A percentile compares a stretch with the other conserved stretches of the same genome.
phyloP scores from a whole-genome alignment of 2,888 invertebrate genomes.

The Corythucha ciliata region DNA sequence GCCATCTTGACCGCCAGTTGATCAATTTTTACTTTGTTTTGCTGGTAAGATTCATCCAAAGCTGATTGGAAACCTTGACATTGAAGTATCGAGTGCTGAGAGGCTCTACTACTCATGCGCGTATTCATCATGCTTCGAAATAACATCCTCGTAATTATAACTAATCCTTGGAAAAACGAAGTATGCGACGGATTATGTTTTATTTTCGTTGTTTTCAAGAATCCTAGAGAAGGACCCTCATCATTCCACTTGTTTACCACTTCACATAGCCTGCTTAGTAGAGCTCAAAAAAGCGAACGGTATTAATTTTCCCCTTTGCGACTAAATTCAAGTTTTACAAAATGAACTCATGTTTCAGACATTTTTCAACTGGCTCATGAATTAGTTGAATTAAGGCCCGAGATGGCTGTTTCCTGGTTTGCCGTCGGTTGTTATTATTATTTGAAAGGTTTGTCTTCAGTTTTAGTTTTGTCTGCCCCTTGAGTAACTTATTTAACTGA shows the following conservation, averaged over 20 bases:
- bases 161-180: no score
- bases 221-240: slow-evolving; percentile 70
- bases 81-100: slow-evolving; percentile 65
- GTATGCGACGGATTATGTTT: no score
- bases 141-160: slow-evolving; percentile 51
- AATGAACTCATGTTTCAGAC: no score
- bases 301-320: slow-evolving; percentile 42
- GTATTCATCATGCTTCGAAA: slow-evolving; percentile 60
- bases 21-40: background rate
- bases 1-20: background rate
- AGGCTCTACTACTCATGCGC: slow-evolving; percentile 74
- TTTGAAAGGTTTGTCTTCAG: slow-evolving; percentile 56
- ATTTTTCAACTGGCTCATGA: slow-evolving; percentile 86
- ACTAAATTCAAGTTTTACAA: slow-evolving; percentile 12
- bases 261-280: slow-evolving; percentile 72
- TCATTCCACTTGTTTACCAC: slow-evolving; percentile 64
- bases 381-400: slow-evolving; percentile 85
- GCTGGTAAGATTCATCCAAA: slow-evolving; percentile 25
- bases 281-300: slow-evolving; percentile 70
- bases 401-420: slow-evolving; percentile 88
- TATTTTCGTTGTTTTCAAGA: slow-evolving; percentile 39
- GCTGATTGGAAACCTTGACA: slow-evolving; percentile 57
- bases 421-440: slow-evolving; percentile 96
- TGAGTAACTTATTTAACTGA: background rate
- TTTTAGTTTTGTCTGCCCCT: background rate